Evolutionary conservation across 2,797 vertebrate genomes (phyloP).

Genomic region (Botia almorhae): DNA sequence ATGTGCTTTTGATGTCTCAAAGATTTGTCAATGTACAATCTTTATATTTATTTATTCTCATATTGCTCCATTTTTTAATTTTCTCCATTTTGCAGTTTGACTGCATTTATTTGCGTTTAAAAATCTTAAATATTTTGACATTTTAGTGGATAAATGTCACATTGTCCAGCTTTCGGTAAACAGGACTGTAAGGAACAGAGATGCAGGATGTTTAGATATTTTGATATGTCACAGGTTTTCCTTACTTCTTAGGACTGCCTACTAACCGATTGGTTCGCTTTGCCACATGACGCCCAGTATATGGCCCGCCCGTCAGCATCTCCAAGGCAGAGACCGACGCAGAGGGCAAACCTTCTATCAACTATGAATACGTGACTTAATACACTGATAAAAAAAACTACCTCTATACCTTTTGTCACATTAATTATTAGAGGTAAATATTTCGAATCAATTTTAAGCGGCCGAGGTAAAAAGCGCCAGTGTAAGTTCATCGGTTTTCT

Average conservation of each 20-base stretch:
- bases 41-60: too few species aligned
- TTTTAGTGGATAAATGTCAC: neutral
- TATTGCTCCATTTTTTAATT: neutral
- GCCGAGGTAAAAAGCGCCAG: neutral
- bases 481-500: neutral
- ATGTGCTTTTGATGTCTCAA: too few species aligned
- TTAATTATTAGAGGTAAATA: conserved; percentile 5
- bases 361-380: conserved; percentile 54
- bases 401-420: conserved; percentile 22
- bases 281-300: conserved; percentile 82
- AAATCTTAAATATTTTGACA: too few species aligned
- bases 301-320: conserved; percentile 77
- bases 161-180: neutral
- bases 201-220: conserved; percentile 19
- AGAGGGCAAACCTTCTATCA: conserved; percentile 47
- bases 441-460: neutral
- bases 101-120: too few species aligned
- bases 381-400: conserved; percentile 47
- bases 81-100: neutral
- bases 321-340: conserved; percentile 69
- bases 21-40: too few species aligned
- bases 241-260: conserved; percentile 16
- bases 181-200: neutral
- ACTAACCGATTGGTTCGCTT: conserved; percentile 71
- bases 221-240: conserved; percentile 6